phyloP scores from a whole-genome alignment of 92 coral and sea anemone genomes.

The Epizoanthus ramosus region DNA sequence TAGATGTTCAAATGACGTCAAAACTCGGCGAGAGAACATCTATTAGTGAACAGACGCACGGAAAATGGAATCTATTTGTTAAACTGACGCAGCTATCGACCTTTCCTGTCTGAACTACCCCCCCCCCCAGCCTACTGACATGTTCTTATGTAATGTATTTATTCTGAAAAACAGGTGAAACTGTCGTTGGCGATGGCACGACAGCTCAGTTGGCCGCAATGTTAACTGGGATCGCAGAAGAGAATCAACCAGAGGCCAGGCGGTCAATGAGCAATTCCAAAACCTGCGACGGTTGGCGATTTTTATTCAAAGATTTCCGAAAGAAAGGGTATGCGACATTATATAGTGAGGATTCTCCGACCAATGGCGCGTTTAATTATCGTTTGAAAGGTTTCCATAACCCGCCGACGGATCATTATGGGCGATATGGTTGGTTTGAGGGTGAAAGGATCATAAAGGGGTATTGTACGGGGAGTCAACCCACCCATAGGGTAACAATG shows the following conservation, averaged over 20 bases:
- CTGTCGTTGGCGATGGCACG: constrained; percentile 85
- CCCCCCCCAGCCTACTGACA: too few species aligned
- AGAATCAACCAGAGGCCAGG: constrained; percentile 68
- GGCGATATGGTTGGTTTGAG: constrained; percentile 76
- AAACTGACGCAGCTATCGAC: too few species aligned
- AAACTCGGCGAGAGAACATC: too few species aligned
- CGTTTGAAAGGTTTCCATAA: constrained; percentile 73
- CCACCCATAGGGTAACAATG: constrained; percentile 66
- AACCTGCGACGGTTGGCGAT: constrained; percentile 68
- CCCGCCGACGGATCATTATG: constrained; percentile 87
- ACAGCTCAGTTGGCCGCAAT: constrained; percentile 76
- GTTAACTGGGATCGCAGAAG: constrained; percentile 78
- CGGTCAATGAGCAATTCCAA: constrained; percentile 49
- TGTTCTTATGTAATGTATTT: background rate
- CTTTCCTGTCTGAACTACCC: too few species aligned
- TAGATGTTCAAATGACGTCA: too few species aligned
- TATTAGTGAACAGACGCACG: too few species aligned
- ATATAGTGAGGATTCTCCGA: constrained; percentile 75
- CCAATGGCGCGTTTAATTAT: constrained; percentile 65
- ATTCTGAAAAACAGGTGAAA: constrained; percentile 41
- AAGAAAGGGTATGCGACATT: constrained; percentile 78
- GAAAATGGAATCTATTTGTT: too few species aligned
- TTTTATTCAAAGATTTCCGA: constrained; percentile 66
- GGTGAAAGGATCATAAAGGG: constrained; percentile 21
- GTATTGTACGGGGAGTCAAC: constrained; percentile 63